phyloP scores from a whole-genome alignment of 2,113 vertebrate genomes.

The Perccottus glenii region DNA sequence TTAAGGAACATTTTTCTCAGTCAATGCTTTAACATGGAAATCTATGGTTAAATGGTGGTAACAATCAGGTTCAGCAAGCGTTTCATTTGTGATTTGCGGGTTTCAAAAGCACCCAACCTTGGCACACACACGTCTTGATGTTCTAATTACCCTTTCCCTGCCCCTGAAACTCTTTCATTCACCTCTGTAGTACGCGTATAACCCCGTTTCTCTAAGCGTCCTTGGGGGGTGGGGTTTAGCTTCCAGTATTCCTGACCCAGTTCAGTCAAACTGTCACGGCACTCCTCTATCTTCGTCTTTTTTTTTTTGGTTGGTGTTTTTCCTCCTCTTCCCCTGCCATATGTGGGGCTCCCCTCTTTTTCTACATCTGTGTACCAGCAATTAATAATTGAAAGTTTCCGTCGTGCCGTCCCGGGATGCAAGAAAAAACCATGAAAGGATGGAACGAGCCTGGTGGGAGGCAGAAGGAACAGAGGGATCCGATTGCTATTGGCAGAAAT shows the following conservation, averaged over 20 bases:
- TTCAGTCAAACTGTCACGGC: slow-evolving; percentile 74
- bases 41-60: not conserved
- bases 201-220: slow-evolving; percentile 26
- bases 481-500: slow-evolving; percentile 8
- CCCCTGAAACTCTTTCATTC: not conserved
- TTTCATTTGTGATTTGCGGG: slow-evolving; percentile 1
- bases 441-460: slow-evolving; percentile 21
- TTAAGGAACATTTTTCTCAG: not conserved
- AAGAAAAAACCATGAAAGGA: slow-evolving; percentile 17
- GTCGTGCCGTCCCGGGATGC: slow-evolving; percentile 21
- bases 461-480: not conserved
- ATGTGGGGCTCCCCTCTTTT: slow-evolving; percentile 17
- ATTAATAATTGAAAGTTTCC: slow-evolving; percentile 71
- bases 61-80: not conserved
- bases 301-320: slow-evolving; percentile 15
- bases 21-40: not conserved
- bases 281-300: slow-evolving; percentile 37
- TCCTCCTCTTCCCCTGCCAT: slow-evolving; percentile 19
- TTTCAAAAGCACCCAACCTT: not conserved
- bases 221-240: slow-evolving; percentile 33
- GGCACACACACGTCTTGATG: not conserved
- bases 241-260: slow-evolving; percentile 70
- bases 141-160: not conserved
- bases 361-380: slow-evolving; percentile 12
- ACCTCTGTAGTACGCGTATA: not conserved